These are phyloP conservation scores for Reticulitermes lucifugus DNA, from an alignment of 2,888 invertebrate species.

Conservation along the genomic window DNA sequence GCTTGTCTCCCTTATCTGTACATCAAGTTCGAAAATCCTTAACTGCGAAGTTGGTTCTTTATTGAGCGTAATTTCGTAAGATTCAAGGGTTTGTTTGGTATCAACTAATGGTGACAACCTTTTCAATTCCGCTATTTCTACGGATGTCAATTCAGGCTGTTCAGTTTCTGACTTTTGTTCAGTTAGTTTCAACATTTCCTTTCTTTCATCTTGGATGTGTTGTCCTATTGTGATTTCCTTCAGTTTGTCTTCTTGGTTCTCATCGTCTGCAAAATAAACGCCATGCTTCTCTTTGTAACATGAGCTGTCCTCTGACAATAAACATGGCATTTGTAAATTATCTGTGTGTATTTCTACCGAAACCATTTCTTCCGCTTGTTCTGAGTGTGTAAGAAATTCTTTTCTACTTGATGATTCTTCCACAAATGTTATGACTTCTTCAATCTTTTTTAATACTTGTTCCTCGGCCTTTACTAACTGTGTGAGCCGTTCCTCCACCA, in stretches of 20 bases:
- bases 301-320: background rate
- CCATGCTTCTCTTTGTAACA: background rate
- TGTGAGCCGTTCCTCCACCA: slow-evolving; percentile 52
- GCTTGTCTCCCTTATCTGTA: too few species aligned
- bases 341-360: slow-evolving; percentile 13
- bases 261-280: background rate
- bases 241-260: slow-evolving; percentile 21
- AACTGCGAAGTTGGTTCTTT: too few species aligned
- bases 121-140: slow-evolving; percentile 35
- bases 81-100: too few species aligned
- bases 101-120: slow-evolving; percentile 27
- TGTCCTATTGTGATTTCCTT: background rate
- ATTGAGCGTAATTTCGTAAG: too few species aligned
- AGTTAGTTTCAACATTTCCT: slow-evolving; percentile 52
- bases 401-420: slow-evolving; percentile 47
- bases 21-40: too few species aligned
- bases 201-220: slow-evolving; percentile 50
- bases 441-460: slow-evolving; percentile 51
- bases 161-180: slow-evolving; percentile 34
- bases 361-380: slow-evolving; percentile 39
- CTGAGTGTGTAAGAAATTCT: slow-evolving; percentile 28
- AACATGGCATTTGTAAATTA: background rate
- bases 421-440: slow-evolving; percentile 52
- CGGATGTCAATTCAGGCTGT: slow-evolving; percentile 26
- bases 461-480: slow-evolving; percentile 52